Conservation (phyloP, 2,888 invertebrate species). For the Tachina grossa region DNA sequence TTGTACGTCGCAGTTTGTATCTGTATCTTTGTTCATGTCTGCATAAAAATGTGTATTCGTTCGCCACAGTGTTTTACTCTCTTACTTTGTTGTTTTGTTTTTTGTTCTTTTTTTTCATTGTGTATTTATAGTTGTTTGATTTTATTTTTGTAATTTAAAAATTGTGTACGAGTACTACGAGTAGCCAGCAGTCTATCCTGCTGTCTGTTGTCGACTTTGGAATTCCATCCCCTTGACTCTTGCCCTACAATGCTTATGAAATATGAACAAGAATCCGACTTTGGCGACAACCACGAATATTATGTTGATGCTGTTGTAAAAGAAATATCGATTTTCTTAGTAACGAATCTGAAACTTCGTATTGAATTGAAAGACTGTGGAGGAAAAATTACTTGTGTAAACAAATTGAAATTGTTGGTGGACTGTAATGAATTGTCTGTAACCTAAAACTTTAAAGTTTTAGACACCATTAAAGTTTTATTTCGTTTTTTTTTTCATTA, state of each 20-base stretch:
- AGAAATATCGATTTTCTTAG: slow-evolving; percentile 61
- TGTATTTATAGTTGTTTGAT: slow-evolving; percentile 11
- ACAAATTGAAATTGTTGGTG: slow-evolving; percentile 1
- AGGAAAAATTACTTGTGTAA: not conserved
- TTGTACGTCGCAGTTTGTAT: slow-evolving; percentile 37
- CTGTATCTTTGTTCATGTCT: slow-evolving; percentile 47
- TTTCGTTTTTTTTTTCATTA: not conserved
- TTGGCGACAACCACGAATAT: slow-evolving; percentile 41
- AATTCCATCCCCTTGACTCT: slow-evolving; percentile 27
- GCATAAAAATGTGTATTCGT: slow-evolving; percentile 53
- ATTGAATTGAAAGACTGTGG: not conserved
- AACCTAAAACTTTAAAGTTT: slow-evolving; percentile 11
- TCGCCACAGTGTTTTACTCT: slow-evolving; percentile 33
- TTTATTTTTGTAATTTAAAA: slow-evolving; percentile 30
- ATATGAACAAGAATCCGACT: slow-evolving; percentile 30
- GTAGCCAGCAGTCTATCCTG: slow-evolving; percentile 20
- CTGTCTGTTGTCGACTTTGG: slow-evolving; percentile 19
- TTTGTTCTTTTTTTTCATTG: not conserved
- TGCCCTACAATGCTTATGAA: slow-evolving; percentile 8
- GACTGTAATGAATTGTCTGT: slow-evolving; percentile 3
- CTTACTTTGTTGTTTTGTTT: not conserved
- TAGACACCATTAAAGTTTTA: not conserved
- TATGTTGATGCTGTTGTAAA: slow-evolving; percentile 58
- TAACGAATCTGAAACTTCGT: slow-evolving; percentile 8
- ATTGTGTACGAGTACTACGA: slow-evolving; percentile 2